phyloP scores from a whole-genome alignment of 2,888 invertebrate species.

The Campoletis raptor region DNA sequence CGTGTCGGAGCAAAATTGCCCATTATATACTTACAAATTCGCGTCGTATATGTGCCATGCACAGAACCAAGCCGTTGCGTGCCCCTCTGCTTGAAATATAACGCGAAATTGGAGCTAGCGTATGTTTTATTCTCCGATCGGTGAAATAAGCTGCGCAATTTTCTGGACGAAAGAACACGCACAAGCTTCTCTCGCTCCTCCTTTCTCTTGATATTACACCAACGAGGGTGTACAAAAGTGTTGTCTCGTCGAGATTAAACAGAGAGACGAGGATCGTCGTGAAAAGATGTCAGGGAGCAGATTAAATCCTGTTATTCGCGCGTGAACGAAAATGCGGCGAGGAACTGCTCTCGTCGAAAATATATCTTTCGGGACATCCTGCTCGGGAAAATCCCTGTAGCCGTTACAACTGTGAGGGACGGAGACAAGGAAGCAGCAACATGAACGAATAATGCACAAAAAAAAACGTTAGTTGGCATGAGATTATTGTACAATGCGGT shows the following conservation, averaged over 20 bases:
- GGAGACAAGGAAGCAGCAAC: not conserved
- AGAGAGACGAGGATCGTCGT: slow-evolving; percentile 38
- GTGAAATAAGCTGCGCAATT: slow-evolving; percentile 81
- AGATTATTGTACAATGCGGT: not conserved
- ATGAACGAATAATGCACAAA: not conserved
- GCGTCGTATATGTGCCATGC: slow-evolving; percentile 50
- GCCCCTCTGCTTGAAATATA: not conserved
- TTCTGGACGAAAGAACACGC: slow-evolving; percentile 78
- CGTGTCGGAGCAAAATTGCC: slow-evolving; percentile 72
- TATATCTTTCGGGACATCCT: slow-evolving; percentile 20
- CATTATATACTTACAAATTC: slow-evolving; percentile 35
- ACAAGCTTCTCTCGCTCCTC: slow-evolving; percentile 61
- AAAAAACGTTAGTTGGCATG: not conserved
- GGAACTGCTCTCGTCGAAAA: not conserved
- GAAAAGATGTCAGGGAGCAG: slow-evolving; percentile 51
- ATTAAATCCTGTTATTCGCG: slow-evolving; percentile 77
- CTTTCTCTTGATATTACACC: slow-evolving; percentile 57
- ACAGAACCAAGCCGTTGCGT: slow-evolving; percentile 22
- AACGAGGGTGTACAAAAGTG: slow-evolving; percentile 31
- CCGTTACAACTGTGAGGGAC: not conserved
- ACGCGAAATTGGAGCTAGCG: slow-evolving; percentile 40
- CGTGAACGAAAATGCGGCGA: slow-evolving; percentile 75
- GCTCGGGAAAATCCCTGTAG: slow-evolving; percentile 24
- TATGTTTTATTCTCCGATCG: slow-evolving; percentile 71
- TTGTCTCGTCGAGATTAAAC: slow-evolving; percentile 1